Conservation (phyloP, 2,113 vertebrate genomes). For the Atrichornis clamosus region DNA sequence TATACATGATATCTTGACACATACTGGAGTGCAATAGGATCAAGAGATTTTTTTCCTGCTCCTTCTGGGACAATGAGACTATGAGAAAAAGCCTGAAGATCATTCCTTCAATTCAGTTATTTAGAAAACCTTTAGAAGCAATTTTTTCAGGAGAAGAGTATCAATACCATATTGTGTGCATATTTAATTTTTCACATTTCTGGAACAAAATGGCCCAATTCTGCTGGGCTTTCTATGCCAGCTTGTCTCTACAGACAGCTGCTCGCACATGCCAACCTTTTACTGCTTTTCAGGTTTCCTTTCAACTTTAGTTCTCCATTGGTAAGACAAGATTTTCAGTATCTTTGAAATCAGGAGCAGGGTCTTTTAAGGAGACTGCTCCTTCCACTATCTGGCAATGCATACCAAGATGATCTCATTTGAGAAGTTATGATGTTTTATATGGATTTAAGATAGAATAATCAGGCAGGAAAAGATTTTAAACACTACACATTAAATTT, state of each 20-base stretch:
- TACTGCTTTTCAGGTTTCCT: not conserved
- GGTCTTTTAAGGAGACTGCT: not conserved
- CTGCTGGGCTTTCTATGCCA: not conserved
- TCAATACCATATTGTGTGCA: not conserved
- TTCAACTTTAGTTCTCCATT: not conserved
- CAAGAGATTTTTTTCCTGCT: not conserved
- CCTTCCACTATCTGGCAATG: not conserved
- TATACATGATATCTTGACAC: not conserved
- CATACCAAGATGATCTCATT: not conserved
- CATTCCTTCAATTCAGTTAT: not conserved
- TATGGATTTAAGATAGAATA: not conserved
- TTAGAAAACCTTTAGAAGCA: not conserved
- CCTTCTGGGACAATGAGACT: not conserved
- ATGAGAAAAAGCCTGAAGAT: not conserved
- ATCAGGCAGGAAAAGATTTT: not conserved
- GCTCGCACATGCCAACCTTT: not conserved
- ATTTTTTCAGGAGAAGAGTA: not conserved
- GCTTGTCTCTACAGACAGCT: conserved; percentile 4
- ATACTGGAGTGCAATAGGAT: not conserved
- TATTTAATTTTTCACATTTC: not conserved
- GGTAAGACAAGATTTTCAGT: not conserved
- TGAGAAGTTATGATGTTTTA: not conserved
- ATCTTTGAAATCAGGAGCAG: not conserved
- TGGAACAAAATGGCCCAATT: not conserved
- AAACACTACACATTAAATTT: not conserved